A percentile compares a stretch with the other conserved stretches of the same genome.
Conservation (phyloP, 2,797 vertebrate species). For the Malacoraja senta region DNA sequence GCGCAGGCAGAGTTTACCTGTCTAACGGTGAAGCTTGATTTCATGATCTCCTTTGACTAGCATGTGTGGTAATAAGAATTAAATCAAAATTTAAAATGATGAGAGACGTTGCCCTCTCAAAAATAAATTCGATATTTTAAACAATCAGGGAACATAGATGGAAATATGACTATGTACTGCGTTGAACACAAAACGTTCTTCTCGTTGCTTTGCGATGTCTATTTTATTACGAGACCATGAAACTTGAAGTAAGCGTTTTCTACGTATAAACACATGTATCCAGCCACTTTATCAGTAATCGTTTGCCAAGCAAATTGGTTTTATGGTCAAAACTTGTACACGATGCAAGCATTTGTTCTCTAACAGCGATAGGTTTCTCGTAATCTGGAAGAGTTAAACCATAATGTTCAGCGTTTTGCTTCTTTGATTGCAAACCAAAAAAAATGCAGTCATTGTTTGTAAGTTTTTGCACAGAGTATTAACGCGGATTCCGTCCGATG, state of each 20-base stretch:
- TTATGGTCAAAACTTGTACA: neutral
- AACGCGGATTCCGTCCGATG: neutral
- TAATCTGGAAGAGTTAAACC: neutral
- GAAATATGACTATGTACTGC: neutral
- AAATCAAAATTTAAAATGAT: neutral
- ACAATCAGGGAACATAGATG: neutral
- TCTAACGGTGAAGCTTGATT: neutral
- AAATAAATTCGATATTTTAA: neutral
- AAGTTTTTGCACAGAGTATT: neutral
- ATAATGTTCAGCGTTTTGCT: neutral
- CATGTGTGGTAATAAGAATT: neutral
- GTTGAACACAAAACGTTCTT: neutral
- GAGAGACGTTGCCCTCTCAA: neutral
- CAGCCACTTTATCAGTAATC: neutral
- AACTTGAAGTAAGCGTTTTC: no score
- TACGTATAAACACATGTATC: neutral
- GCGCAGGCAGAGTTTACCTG: neutral
- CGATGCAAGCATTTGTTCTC: neutral
- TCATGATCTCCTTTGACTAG: neutral
- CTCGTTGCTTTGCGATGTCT: no score
- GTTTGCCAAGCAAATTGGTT: neutral
- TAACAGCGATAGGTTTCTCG: neutral
- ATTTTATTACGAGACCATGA: no score
- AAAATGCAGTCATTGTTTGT: neutral
- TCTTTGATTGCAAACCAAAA: neutral